A percentile compares a stretch with the other conserved stretches of the same genome.
phyloP scores from a whole-genome alignment of 2,113 vertebrate genomes.

The Boulengeromyrus knoepffleri region DNA sequence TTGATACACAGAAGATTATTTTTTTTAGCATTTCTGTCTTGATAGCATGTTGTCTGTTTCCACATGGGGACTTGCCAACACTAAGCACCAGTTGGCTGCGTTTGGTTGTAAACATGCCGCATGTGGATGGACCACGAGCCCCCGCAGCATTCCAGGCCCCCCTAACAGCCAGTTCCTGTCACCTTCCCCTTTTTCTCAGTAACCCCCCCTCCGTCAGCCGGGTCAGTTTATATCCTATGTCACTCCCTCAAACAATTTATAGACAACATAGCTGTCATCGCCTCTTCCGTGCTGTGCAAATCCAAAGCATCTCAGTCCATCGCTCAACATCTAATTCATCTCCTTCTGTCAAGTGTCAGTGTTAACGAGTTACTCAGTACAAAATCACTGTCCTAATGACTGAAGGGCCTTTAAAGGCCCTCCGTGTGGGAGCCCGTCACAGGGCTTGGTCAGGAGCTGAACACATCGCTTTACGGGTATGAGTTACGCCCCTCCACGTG shows the following conservation, averaged over 20 bases:
- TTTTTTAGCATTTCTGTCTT: neutral
- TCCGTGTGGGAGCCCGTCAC: neutral
- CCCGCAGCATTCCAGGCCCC: too few relatives aligned
- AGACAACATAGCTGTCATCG: neutral
- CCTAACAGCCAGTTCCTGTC: neutral
- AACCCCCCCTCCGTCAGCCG: conserved; percentile 6
- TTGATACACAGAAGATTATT: neutral
- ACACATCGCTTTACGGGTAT: neutral
- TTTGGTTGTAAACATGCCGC: neutral
- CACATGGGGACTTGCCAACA: neutral
- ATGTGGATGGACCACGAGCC: neutral
- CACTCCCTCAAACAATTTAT: neutral
- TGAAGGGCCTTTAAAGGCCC: neutral
- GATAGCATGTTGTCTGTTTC: neutral
- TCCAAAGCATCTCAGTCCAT: neutral
- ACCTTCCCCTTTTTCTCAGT: neutral
- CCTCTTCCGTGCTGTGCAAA: neutral
- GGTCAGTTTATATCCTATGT: conserved; percentile 28
- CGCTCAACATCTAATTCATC: neutral
- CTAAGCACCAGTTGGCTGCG: neutral
- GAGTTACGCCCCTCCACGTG: neutral
- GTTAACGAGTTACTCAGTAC: conserved; percentile 7
- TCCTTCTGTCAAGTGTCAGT: neutral
- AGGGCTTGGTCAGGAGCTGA: neutral
- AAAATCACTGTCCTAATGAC: neutral